These are phyloP conservation scores for Champsocephalus gunnari DNA, from an alignment of 2,797 vertebrate species.

Conservation along the genomic window DNA sequence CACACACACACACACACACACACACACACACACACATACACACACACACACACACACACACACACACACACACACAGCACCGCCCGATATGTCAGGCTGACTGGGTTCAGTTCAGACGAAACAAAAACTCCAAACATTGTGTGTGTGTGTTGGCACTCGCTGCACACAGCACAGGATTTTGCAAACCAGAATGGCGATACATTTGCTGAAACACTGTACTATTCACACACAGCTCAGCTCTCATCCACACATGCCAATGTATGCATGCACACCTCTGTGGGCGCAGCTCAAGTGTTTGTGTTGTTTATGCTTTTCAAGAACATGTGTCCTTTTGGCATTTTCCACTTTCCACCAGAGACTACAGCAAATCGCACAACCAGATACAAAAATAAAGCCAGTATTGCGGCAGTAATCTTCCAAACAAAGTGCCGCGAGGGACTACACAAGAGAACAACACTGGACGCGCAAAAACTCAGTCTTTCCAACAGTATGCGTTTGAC, in stretches of 20 bases:
- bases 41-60: no score
- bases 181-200: conserved; percentile 30
- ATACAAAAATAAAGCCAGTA: background rate
- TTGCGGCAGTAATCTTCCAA: no score
- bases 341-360: conserved; percentile 15
- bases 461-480: no score
- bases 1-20: no score
- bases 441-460: no score
- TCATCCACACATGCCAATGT: conserved; percentile 30
- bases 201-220: conserved; percentile 1
- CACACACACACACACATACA: no score
- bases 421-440: no score
- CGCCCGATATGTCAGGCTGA: background rate
- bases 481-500: no score
- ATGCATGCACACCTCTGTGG: conserved; percentile 30
- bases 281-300: conserved; percentile 31
- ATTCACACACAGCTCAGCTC: conserved; percentile 1
- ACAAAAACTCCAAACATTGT: conserved; percentile 2
- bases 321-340: conserved; percentile 30
- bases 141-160: conserved; percentile 5
- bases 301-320: conserved; percentile 24
- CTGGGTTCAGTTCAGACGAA: conserved; percentile 22
- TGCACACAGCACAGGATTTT: background rate
- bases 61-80: background rate
- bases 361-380: background rate